Percentiles rank a stretch among this genome's conserved stretches.
phyloP scores from a whole-genome alignment of 1,140 invertebrate species.

The Drosophila obscura region DNA sequence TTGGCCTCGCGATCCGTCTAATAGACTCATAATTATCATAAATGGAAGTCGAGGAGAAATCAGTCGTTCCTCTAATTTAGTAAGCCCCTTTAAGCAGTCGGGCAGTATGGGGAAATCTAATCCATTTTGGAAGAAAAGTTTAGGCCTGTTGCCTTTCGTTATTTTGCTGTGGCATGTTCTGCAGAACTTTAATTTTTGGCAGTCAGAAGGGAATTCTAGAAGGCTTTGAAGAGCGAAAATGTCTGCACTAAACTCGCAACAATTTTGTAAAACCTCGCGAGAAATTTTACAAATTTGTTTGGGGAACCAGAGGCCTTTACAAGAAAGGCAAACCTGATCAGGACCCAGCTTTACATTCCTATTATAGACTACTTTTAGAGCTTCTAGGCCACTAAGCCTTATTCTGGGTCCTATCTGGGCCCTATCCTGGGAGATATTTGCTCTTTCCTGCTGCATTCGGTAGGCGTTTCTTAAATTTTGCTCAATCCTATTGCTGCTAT shows the following conservation, averaged over 20 bases:
- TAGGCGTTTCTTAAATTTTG: not conserved
- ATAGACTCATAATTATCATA: not conserved
- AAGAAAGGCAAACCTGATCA: not conserved
- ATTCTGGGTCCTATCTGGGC: not conserved
- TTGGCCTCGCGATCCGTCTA: not conserved
- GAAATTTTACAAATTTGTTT: too few species aligned
- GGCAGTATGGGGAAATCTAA: slow-evolving; percentile 2
- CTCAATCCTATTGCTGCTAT: not conserved
- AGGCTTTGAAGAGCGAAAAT: too few species aligned
- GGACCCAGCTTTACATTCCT: slow-evolving; percentile 1
- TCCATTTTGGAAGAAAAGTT: not conserved
- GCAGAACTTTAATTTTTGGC: not conserved
- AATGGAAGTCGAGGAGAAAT: slow-evolving; percentile 1
- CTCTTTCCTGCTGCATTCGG: not conserved
- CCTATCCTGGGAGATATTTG: not conserved
- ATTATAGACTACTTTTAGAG: not conserved
- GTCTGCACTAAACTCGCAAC: too few species aligned
- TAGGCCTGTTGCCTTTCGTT: not conserved
- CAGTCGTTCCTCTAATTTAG: slow-evolving; percentile 3
- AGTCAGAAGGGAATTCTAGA: too few species aligned
- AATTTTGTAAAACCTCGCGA: too few species aligned
- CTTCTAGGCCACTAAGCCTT: not conserved
- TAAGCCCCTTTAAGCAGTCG: not conserved
- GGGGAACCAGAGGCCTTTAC: too few species aligned
- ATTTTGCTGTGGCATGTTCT: too few species aligned